phyloP scores from a whole-genome alignment of 2,797 vertebrate species.

The Gymnodraco acuticeps region DNA sequence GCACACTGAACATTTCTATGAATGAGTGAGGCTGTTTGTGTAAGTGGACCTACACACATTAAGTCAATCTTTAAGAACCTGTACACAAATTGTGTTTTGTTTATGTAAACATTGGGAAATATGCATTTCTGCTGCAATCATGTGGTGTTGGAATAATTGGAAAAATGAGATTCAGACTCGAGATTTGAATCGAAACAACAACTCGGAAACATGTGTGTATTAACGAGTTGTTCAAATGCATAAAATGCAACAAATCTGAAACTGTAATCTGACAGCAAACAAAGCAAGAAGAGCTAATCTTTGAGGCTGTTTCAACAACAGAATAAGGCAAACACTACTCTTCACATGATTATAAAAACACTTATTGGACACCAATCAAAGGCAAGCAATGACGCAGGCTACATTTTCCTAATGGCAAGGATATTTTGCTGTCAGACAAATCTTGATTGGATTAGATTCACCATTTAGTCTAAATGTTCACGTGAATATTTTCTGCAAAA shows the following conservation, averaged over 20 bases:
- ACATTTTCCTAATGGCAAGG: conserved; percentile 6
- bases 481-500: conserved; percentile 16
- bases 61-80: not conserved
- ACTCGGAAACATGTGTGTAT: no score
- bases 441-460: conserved; percentile 9
- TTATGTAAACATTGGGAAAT: no score
- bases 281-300: not conserved
- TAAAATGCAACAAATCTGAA: not conserved
- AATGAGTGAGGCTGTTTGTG: conserved; percentile 3
- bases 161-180: no score
- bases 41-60: not conserved
- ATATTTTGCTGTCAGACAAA: conserved; percentile 21
- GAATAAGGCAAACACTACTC: not conserved
- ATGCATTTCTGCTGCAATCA: no score
- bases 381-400: not conserved
- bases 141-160: no score
- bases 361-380: not conserved
- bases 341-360: not conserved
- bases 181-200: no score
- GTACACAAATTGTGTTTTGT: no score
- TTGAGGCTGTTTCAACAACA: not conserved
- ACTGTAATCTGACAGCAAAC: not conserved
- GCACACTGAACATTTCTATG: not conserved
- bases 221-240: no score
- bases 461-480: conserved; percentile 19